Percentiles rank a stretch among this genome's conserved stretches.
phyloP scores from a whole-genome alignment of 2,113 vertebrate species.

The Holacanthus passer region DNA sequence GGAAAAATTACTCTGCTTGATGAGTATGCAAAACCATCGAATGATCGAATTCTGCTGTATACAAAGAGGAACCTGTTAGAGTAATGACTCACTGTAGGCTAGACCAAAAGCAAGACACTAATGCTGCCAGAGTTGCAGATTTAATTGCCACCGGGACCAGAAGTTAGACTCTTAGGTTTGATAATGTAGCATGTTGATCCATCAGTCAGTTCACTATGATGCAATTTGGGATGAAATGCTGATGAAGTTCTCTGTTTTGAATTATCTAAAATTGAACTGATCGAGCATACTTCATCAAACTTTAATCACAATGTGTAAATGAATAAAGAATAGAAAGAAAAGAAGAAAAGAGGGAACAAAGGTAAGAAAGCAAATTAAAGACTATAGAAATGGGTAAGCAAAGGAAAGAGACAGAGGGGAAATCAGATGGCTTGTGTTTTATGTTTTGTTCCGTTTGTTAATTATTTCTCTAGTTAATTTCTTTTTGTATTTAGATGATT shows the following conservation, averaged over 20 bases:
- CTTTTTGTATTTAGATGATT: slow-evolving; percentile 63
- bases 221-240: background rate
- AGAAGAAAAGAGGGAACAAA: background rate
- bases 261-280: background rate
- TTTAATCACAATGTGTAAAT: slow-evolving; percentile 14
- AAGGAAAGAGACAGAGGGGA: slow-evolving; percentile 67
- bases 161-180: slow-evolving; percentile 11
- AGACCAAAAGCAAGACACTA: slow-evolving; percentile 22
- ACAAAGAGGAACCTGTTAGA: slow-evolving; percentile 49
- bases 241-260: background rate
- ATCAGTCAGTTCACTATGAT: background rate
- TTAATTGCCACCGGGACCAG: slow-evolving; percentile 40
- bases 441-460: slow-evolving; percentile 75
- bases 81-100: slow-evolving; percentile 46
- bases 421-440: slow-evolving; percentile 69
- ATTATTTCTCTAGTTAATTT: slow-evolving; percentile 71
- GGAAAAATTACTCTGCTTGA: slow-evolving; percentile 72
- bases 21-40: slow-evolving; percentile 66
- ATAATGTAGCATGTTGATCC: slow-evolving; percentile 4
- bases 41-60: slow-evolving; percentile 49
- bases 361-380: slow-evolving; percentile 30
- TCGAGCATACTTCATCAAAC: background rate
- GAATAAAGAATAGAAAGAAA: background rate
- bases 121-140: slow-evolving; percentile 22
- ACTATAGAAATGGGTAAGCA: slow-evolving; percentile 55